These are phyloP conservation scores for Bubo scandiacus DNA, from an alignment of 2,113 vertebrate species.

Conservation along the genomic window DNA sequence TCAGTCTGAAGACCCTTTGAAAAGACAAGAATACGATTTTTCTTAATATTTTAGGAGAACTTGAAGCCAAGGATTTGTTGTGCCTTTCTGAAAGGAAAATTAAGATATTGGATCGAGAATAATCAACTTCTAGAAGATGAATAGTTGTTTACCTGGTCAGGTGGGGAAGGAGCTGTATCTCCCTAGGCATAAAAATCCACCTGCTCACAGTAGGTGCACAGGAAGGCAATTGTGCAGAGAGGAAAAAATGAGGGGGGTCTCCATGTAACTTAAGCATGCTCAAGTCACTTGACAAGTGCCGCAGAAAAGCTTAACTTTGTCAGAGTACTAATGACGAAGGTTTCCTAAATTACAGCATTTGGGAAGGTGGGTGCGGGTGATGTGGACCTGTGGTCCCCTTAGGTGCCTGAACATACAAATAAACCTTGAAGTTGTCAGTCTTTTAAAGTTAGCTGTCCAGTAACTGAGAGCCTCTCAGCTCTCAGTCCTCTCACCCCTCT, in stretches of 20 bases:
- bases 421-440: neutral
- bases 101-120: neutral
- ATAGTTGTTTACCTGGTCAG: neutral
- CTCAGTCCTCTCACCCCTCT: neutral
- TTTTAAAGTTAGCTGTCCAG: slow-evolving; percentile 14
- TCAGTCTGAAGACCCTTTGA: neutral
- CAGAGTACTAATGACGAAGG: neutral
- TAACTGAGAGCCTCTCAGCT: neutral
- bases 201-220: neutral
- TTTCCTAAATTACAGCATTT: neutral
- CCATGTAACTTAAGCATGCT: neutral
- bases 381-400: neutral
- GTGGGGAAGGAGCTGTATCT: neutral
- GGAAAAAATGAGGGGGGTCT: neutral
- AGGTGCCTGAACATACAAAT: neutral
- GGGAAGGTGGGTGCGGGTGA: neutral
- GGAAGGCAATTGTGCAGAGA: neutral
- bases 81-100: neutral
- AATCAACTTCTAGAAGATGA: neutral
- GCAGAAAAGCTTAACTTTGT: neutral
- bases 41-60: neutral
- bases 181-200: neutral
- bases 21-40: neutral
- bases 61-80: neutral
- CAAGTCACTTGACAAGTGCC: neutral